Conservation (phyloP, 1,140 invertebrate genomes). For the Drosophila varians region DNA sequence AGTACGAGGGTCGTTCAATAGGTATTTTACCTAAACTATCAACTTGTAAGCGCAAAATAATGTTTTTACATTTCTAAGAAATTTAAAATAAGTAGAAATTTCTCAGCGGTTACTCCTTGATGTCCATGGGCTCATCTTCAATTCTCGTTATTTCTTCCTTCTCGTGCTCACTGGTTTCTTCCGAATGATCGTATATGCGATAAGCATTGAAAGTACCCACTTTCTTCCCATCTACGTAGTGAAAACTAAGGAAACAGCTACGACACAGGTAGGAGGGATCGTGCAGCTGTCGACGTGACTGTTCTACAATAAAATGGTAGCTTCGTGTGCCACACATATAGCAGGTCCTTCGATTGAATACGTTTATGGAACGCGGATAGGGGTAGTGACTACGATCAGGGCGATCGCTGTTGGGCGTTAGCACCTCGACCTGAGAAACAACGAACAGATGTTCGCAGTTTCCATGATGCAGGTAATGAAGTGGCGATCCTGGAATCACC, state of each 20-base stretch:
- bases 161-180: slow-evolving; percentile 1
- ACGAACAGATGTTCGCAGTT: slow-evolving; percentile 94
- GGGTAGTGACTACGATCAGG: slow-evolving; percentile 83
- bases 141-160: neutral
- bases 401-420: slow-evolving; percentile 65
- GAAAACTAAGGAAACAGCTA: slow-evolving; percentile 87
- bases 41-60: too few species aligned
- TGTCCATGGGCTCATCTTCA: neutral
- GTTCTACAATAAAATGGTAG: slow-evolving; percentile 86
- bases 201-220: slow-evolving; percentile 86
- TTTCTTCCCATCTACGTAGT: slow-evolving; percentile 87
- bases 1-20: slow-evolving; percentile 5
- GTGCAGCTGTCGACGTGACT: slow-evolving; percentile 86
- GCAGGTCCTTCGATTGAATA: slow-evolving; percentile 83
- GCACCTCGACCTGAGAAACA: slow-evolving; percentile 88
- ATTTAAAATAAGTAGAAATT: too few species aligned
- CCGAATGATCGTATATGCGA: slow-evolving; percentile 69
- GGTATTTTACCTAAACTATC: neutral
- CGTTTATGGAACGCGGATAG: slow-evolving; percentile 83
- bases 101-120: neutral
- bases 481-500: slow-evolving; percentile 89
- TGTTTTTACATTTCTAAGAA: too few species aligned
- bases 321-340: slow-evolving; percentile 84
- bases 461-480: slow-evolving; percentile 94
- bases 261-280: slow-evolving; percentile 88